Evolutionary conservation across 2,797 vertebrate genomes (phyloP), one percentile per base, ranked within the genome.

Genomic region (Stomatorhinus walkeri): DNA sequence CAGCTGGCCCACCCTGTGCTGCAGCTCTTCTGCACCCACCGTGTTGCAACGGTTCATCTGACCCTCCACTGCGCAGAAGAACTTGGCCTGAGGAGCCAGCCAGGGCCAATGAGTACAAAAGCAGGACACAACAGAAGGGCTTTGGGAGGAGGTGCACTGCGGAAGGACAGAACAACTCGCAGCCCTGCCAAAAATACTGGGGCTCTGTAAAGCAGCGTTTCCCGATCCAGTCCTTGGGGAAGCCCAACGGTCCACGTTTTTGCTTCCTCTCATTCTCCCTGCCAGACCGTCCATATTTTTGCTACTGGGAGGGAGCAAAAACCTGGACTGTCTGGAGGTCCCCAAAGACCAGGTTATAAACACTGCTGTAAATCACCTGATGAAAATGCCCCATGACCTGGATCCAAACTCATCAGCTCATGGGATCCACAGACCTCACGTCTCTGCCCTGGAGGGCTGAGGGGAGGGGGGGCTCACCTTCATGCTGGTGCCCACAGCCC

Each of bases 41-140:
- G 88, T 87, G 88, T 93, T 94, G 81, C 91, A 93, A 28, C 87
- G 89, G 87, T 92, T 93, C 90, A 90, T 10, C 4, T 91, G 86
- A 52, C 91, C 90, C 90, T 92, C 91, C 87, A 93, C 87, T 54
- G 89, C 87, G 59, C 28, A 2, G 90, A 90, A 93, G 91, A 92
- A 72, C 83, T 90, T 92, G 87, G 91, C 91, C 91, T 89, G 89
- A 64, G 87, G 22, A 68, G 59, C 49, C 52, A 61, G 49, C n/a
- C n/a, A 61, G 10, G 56, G 22, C 51, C 51, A 46, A 40, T 9
- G 40, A 28, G 24, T 68, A 48, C 7, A n/a, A 22, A 22, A 54
- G n/a, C 7, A 32, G 68, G 10, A 61, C 51, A 84, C 19, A 61
- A n/a, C 36, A 61, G 51, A 32, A 87, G 32, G 4, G 7, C 28